Conservation (phyloP, 2,888 invertebrate genomes). For the Rhaphigaster nebulosa region DNA sequence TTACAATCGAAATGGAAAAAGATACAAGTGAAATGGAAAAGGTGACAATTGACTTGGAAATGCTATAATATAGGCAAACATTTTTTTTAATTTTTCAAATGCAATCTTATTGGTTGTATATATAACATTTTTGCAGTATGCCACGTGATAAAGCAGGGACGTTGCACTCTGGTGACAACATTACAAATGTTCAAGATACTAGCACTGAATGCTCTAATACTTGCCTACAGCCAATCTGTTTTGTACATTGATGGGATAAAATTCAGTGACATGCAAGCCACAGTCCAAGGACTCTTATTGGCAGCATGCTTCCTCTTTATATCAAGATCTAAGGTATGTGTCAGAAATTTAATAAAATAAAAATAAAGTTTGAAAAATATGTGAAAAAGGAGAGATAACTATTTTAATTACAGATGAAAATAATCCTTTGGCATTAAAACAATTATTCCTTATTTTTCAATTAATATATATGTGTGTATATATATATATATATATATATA, state of each 20-base stretch:
- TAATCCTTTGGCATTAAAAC: too few relatives aligned
- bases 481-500: too few relatives aligned
- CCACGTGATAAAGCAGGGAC: constrained; percentile 98
- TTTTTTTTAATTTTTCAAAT: neutral
- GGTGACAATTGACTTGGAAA: too few relatives aligned
- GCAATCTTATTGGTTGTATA: neutral
- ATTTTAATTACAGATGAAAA: too few relatives aligned
- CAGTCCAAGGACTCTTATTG: constrained; percentile 93
- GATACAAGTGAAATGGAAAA: too few relatives aligned
- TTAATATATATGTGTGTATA: too few relatives aligned
- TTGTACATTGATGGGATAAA: constrained; percentile 98
- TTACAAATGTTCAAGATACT: constrained; percentile 99
- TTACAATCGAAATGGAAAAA: too few relatives aligned
- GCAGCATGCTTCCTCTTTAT: constrained; percentile 99
- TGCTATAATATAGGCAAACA: neutral
- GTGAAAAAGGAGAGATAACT: too few relatives aligned
- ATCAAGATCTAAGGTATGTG: constrained; percentile 91
- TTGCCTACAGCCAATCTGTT: constrained; percentile 98
- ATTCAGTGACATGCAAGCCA: constrained; percentile 97
- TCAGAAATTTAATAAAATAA: too few relatives aligned
- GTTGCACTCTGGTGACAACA: constrained; percentile 98
- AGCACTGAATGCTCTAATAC: constrained; percentile 95
- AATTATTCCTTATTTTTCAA: too few relatives aligned
- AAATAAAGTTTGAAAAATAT: neutral
- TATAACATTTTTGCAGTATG: constrained; percentile 81